These are phyloP conservation scores for Ectropis grisescens DNA, from an alignment of 1,140 invertebrate species.

Conservation along the genomic window DNA sequence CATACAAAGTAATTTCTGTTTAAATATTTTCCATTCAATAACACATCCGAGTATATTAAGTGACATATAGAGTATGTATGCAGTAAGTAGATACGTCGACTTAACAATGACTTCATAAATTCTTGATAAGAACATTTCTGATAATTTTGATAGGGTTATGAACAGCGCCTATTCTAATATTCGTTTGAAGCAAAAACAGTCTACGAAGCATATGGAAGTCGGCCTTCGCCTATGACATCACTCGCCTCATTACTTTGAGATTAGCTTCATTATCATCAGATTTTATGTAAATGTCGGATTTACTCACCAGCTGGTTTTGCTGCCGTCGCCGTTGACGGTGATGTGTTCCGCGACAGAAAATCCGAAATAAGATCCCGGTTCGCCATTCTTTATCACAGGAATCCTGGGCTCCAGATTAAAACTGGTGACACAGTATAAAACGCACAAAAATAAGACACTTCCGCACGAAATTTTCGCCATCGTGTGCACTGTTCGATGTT, in stretches of 20 bases:
- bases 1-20: no score
- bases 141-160: slow-evolving; percentile 30
- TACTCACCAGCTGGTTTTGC: slow-evolving; percentile 74
- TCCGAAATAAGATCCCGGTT: slow-evolving; percentile 84
- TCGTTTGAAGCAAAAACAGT: no score
- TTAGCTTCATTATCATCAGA: slow-evolving; percentile 18
- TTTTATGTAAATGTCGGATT: neutral
- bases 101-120: neutral
- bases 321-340: slow-evolving; percentile 58
- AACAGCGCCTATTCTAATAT: no score
- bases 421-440: slow-evolving; percentile 50
- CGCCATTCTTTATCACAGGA: slow-evolving; percentile 84
- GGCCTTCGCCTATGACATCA: slow-evolving; percentile 64
- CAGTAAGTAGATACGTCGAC: no score
- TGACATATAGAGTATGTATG: no score
- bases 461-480: slow-evolving; percentile 42
- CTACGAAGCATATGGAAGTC: slow-evolving; percentile 10
- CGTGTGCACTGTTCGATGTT: slow-evolving; percentile 31
- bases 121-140: slow-evolving; percentile 40
- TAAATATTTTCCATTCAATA: no score
- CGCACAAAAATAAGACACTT: slow-evolving; percentile 56
- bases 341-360: slow-evolving; percentile 90
- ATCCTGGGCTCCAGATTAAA: slow-evolving; percentile 90
- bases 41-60: no score
- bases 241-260: slow-evolving; percentile 26